Conservation (phyloP, 2,113 vertebrate genomes). For the Gasterosteus nipponicus region DNA sequence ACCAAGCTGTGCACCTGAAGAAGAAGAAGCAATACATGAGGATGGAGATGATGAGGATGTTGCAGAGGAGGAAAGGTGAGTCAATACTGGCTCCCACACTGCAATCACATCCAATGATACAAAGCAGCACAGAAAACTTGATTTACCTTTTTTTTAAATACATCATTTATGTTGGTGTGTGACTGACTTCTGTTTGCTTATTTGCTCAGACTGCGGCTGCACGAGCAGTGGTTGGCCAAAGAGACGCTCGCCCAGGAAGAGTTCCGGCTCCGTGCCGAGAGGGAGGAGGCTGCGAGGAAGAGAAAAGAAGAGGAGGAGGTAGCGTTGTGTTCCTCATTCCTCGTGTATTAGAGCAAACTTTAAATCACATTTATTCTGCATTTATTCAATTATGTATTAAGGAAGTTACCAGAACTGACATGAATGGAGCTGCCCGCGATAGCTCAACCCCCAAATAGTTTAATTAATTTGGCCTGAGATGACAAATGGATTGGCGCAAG, state of each 20-base stretch:
- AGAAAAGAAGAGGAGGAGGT: slow-evolving; percentile 95
- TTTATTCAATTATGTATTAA: background rate
- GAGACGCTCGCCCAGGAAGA: slow-evolving; percentile 92
- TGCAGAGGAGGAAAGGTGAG: slow-evolving; percentile 85
- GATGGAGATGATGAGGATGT: slow-evolving; percentile 70
- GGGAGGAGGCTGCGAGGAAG: slow-evolving; percentile 87
- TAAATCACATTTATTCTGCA: background rate
- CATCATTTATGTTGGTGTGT: background rate
- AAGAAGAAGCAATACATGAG: slow-evolving; percentile 70
- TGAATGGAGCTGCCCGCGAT: background rate
- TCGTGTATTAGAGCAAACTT: background rate
- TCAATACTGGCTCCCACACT: background rate
- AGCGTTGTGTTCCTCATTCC: background rate
- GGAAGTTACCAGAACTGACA: background rate
- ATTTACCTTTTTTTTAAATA: background rate
- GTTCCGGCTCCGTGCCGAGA: slow-evolving; percentile 86
- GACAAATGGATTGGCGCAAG: background rate
- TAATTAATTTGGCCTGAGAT: background rate
- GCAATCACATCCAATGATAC: background rate
- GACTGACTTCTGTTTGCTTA: slow-evolving; percentile 1
- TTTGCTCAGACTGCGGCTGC: slow-evolving; percentile 83
- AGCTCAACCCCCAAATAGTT: background rate
- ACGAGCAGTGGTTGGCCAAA: slow-evolving; percentile 90
- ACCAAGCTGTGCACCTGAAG: slow-evolving; percentile 52
- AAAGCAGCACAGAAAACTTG: background rate